Evolutionary conservation across 2,113 vertebrate genomes (phyloP).

Genomic region (Xiphias gladius): DNA sequence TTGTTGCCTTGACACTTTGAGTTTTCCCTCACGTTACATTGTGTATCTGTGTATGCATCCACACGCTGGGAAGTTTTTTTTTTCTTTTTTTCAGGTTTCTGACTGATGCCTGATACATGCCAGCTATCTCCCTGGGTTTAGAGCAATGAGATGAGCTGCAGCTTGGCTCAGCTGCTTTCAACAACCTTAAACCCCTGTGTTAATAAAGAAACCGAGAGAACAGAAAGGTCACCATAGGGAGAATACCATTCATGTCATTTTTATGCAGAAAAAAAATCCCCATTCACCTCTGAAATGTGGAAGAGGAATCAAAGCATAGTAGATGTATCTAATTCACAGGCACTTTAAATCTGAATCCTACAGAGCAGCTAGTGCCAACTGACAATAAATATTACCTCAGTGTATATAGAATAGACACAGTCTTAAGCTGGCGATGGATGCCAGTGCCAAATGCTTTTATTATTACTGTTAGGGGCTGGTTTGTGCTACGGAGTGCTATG

Average conservation of each 20-base stretch:
- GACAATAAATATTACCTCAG: constrained; percentile 60
- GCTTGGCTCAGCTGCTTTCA: constrained; percentile 21
- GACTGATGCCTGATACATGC: constrained; percentile 6
- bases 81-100: too few relatives aligned
- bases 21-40: neutral
- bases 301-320: constrained; percentile 8
- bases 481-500: constrained; percentile 12
- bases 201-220: constrained; percentile 23
- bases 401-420: constrained; percentile 51
- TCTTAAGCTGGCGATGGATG: constrained; percentile 30
- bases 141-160: constrained; percentile 7
- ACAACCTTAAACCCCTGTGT: neutral
- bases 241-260: neutral
- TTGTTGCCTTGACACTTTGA: neutral
- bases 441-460: constrained; percentile 45
- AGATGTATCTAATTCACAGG: constrained; percentile 46
- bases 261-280: neutral
- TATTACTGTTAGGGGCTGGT: constrained; percentile 28
- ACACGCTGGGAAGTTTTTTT: neutral
- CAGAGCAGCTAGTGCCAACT: constrained; percentile 46
- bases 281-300: constrained; percentile 28
- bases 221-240: neutral
- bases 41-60: neutral
- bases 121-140: neutral
- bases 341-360: constrained; percentile 31